Evolutionary conservation across 2,888 invertebrate genomes (phyloP).

Genomic region (Synanthedon tipuliformis): DNA sequence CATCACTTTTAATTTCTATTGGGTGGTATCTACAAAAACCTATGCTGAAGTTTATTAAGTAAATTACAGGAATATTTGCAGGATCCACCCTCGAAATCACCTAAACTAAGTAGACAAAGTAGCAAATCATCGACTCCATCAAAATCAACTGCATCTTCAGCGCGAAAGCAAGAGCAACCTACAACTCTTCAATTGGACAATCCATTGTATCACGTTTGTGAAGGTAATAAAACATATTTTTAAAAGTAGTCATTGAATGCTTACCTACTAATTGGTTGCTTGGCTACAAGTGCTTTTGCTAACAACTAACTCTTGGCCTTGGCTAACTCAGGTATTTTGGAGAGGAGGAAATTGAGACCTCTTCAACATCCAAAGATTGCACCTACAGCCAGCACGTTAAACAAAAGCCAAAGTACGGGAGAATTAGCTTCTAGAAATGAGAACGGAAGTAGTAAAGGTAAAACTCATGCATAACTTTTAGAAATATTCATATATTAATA

Average conservation of each 20-base stretch:
- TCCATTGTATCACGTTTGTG: slow-evolving; percentile 84
- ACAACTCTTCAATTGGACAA: slow-evolving; percentile 72
- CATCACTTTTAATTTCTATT: neutral
- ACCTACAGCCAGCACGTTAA: slow-evolving; percentile 41
- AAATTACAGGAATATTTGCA: slow-evolving; percentile 12
- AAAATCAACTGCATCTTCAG: slow-evolving; percentile 45
- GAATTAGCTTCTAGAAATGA: slow-evolving; percentile 64
- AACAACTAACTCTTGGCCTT: slow-evolving; percentile 29
- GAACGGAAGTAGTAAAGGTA: slow-evolving; percentile 42
- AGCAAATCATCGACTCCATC: slow-evolving; percentile 62
- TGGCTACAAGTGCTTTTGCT: slow-evolving; percentile 23
- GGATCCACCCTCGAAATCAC: slow-evolving; percentile 61
- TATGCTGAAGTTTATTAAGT: neutral
- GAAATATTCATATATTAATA: neutral
- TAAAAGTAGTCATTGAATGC: neutral
- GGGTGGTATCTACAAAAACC: neutral
- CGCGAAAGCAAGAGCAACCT: slow-evolving; percentile 36
- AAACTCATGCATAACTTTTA: slow-evolving; percentile 2
- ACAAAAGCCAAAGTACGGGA: slow-evolving; percentile 70
- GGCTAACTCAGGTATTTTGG: slow-evolving; percentile 54
- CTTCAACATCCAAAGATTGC: slow-evolving; percentile 36
- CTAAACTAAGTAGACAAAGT: slow-evolving; percentile 52
- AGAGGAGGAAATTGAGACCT: slow-evolving; percentile 56
- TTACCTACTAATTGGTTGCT: neutral
- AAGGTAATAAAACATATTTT: slow-evolving; percentile 51